A percentile compares a stretch with the other conserved stretches of the same genome.
Evolutionary conservation across 2,797 vertebrate species (phyloP).

Genomic region (Coregonus sp.): DNA sequence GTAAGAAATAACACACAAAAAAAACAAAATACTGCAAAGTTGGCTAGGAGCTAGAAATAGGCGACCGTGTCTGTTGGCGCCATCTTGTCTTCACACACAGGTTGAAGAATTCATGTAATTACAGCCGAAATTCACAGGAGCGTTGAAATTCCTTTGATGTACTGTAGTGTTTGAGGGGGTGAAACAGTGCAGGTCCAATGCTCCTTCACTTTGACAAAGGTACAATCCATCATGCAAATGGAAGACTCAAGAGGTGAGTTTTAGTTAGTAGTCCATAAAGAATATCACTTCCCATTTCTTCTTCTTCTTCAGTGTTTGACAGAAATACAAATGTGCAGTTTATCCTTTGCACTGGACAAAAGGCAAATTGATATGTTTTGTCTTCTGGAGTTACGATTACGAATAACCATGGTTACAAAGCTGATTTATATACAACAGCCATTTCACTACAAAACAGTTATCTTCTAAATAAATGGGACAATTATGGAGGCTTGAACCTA

Average conservation of each 20-base stretch:
- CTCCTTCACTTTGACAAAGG: slow-evolving; percentile 19
- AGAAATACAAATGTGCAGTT: slow-evolving; percentile 9
- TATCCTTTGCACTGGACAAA: not conserved
- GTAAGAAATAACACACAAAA: no score
- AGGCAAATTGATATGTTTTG: slow-evolving; percentile 35
- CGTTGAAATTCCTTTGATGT: slow-evolving; percentile 13
- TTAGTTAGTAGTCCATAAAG: slow-evolving; percentile 44
- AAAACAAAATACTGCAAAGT: no score
- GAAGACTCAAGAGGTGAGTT: slow-evolving; percentile 28
- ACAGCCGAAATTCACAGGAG: not conserved
- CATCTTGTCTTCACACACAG: no score
- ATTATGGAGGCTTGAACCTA: slow-evolving; percentile 39
- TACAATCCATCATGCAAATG: slow-evolving; percentile 40
- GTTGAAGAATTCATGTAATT: not conserved
- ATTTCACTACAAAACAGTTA: slow-evolving; percentile 45
- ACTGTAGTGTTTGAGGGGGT: not conserved
- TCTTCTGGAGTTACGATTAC: slow-evolving; percentile 52
- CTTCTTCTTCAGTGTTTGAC: not conserved
- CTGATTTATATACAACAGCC: slow-evolving; percentile 48
- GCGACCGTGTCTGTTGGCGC: no score
- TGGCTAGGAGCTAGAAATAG: no score
- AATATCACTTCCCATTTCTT: slow-evolving; percentile 15
- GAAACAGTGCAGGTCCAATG: not conserved
- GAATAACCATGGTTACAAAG: slow-evolving; percentile 36
- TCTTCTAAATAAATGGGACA: slow-evolving; percentile 50